These are phyloP conservation scores for Contarinia nasturtii DNA, from an alignment of 1,140 invertebrate species.

Conservation along the genomic window DNA sequence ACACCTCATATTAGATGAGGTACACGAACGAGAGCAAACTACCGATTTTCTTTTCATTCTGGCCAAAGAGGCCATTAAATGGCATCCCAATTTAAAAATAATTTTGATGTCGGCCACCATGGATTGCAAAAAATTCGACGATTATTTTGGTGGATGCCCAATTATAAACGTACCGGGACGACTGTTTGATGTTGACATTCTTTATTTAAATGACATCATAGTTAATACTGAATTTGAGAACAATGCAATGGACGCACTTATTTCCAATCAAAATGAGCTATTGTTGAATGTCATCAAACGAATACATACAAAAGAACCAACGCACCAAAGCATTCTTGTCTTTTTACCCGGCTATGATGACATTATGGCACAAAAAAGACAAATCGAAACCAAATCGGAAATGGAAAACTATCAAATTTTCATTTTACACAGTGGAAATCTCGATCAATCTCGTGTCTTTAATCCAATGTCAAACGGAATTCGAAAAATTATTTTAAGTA, in stretches of 20 bases:
- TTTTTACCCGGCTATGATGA: slow-evolving; percentile 92
- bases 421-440: slow-evolving; percentile 59
- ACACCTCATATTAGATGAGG: slow-evolving; percentile 82
- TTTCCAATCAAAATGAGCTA: slow-evolving; percentile 28
- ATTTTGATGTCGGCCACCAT: slow-evolving; percentile 93
- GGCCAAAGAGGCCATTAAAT: slow-evolving; percentile 51
- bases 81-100: slow-evolving; percentile 54
- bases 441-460: slow-evolving; percentile 66
- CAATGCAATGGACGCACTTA: not conserved
- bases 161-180: slow-evolving; percentile 66
- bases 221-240: slow-evolving; percentile 33
- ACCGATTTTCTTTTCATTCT: slow-evolving; percentile 83
- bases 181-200: slow-evolving; percentile 55
- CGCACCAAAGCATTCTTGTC: slow-evolving; percentile 63
- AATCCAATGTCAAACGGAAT: slow-evolving; percentile 33
- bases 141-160: slow-evolving; percentile 55
- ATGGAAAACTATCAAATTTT: slow-evolving; percentile 28
- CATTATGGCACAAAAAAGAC: slow-evolving; percentile 57
- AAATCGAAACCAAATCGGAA: too few relatives aligned
- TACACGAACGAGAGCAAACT: slow-evolving; percentile 84
- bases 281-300: slow-evolving; percentile 40
- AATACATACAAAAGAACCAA: slow-evolving; percentile 36
- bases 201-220: slow-evolving; percentile 70
- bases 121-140: slow-evolving; percentile 57
- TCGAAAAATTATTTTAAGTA: slow-evolving; percentile 78